Evolutionary conservation across 1,140 invertebrate genomes (phyloP).

Genomic region (Drosophila persimilis): DNA sequence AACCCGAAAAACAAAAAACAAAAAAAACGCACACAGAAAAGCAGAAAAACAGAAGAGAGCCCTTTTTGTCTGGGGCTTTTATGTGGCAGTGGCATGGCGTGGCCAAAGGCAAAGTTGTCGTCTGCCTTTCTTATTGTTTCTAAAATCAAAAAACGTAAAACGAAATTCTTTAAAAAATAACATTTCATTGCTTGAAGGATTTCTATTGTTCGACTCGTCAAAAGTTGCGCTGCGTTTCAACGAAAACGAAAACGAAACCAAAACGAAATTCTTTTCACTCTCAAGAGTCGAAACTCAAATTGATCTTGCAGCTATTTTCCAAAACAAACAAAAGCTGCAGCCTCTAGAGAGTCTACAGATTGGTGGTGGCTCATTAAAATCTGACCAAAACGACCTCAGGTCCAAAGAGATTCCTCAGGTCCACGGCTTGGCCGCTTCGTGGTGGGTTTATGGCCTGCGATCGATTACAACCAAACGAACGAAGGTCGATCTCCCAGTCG

Average conservation of each 20-base stretch:
- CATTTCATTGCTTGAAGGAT: conserved; percentile 66
- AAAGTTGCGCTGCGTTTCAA: conserved; percentile 22
- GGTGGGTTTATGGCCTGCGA: conserved; percentile 70
- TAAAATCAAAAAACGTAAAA: conserved; percentile 65
- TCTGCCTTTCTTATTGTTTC: conserved; percentile 67
- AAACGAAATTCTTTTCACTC: conserved; percentile 64
- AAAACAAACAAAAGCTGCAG: conserved; percentile 60
- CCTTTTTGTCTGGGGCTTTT: conserved; percentile 51
- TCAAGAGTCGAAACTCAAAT: conserved; percentile 21
- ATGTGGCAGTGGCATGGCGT: conserved; percentile 55
- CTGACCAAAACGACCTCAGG: conserved; percentile 62
- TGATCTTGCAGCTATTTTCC: conserved; percentile 28
- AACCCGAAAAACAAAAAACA: conserved; percentile 38
- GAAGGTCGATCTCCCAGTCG: conserved; percentile 64
- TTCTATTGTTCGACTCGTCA: conserved; percentile 73
- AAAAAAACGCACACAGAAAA: no score
- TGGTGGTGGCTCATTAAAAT: conserved; percentile 66
- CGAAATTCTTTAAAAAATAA: conserved; percentile 63
- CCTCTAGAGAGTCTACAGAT: neutral
- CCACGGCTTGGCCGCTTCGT: conserved; percentile 30
- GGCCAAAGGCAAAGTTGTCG: conserved; percentile 57
- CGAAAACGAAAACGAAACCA: conserved; percentile 38
- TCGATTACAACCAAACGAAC: conserved; percentile 67
- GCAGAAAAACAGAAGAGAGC: conserved; percentile 19
- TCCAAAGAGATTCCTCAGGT: conserved; percentile 57